Evolutionary conservation across 1,140 invertebrate species (phyloP).

Genomic region (Heliothis virescens): DNA sequence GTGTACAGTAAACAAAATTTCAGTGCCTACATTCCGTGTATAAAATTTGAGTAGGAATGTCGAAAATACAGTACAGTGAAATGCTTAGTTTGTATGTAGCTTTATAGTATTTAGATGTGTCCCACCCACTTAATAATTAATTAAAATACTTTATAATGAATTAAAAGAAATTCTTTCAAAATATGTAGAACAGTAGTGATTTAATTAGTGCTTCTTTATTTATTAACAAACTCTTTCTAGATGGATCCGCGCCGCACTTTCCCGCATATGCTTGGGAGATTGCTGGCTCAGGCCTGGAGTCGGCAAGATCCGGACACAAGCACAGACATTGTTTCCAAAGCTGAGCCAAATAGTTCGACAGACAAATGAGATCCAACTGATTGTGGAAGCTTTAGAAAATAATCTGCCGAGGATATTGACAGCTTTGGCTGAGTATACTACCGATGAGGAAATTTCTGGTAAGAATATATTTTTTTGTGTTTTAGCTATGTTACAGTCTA

Average conservation of each 20-base stretch:
- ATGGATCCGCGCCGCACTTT: slow-evolving; percentile 82
- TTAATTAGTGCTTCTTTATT: no score
- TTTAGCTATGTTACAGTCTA: neutral
- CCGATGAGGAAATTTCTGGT: slow-evolving; percentile 84
- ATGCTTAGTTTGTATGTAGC: no score
- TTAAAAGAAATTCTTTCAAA: no score
- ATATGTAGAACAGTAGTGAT: no score
- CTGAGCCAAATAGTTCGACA: slow-evolving; percentile 78
- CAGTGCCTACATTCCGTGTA: no score
- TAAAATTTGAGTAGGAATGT: no score
- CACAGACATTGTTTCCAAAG: slow-evolving; percentile 80
- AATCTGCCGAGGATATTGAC: slow-evolving; percentile 81
- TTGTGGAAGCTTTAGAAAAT: slow-evolving; percentile 80
- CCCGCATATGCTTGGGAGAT: slow-evolving; percentile 81
- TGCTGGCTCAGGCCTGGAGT: slow-evolving; percentile 82
- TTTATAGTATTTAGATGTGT: no score
- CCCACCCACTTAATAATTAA: no score
- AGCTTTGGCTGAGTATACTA: slow-evolving; percentile 81
- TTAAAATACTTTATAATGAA: no score
- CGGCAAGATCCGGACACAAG: slow-evolving; percentile 82
- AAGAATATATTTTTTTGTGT: neutral
- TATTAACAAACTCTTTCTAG: slow-evolving; percentile 53
- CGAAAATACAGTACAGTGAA: no score
- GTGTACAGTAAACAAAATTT: no score
- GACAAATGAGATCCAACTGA: slow-evolving; percentile 71